Conservation (phyloP, 2,113 vertebrate genomes). For the Otocyon megalotis region DNA sequence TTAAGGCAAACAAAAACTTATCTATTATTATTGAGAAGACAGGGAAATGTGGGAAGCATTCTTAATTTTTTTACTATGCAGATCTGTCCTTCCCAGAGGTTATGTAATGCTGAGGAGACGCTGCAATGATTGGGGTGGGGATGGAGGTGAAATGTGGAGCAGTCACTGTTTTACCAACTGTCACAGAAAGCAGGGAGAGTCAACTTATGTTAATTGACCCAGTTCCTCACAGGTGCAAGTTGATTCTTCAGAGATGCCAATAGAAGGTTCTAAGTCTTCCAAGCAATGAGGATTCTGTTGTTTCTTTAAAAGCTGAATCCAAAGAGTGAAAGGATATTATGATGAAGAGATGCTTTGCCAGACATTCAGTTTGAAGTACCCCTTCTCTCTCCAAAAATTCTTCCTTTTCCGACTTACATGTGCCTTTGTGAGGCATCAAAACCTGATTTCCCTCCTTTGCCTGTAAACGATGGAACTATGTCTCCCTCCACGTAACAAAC, state of each 20-base stretch:
- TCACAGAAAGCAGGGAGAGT: slow-evolving; percentile 40
- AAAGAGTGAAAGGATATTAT: slow-evolving; percentile 24
- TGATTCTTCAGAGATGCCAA: slow-evolving; percentile 4
- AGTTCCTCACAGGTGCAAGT: slow-evolving; percentile 40
- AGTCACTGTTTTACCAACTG: slow-evolving; percentile 7
- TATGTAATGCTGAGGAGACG: background rate
- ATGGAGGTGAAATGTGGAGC: background rate
- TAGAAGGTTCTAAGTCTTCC: slow-evolving; percentile 40
- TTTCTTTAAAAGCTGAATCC: slow-evolving; percentile 51
- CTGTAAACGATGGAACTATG: background rate
- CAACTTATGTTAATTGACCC: slow-evolving; percentile 53
- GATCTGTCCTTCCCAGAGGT: slow-evolving; percentile 4
- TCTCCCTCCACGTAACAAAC: background rate
- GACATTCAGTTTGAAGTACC: slow-evolving; percentile 35
- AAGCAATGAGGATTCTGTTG: slow-evolving; percentile 38
- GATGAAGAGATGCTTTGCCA: slow-evolving; percentile 51
- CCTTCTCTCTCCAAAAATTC: slow-evolving; percentile 29
- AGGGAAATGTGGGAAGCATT: background rate
- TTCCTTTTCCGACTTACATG: background rate
- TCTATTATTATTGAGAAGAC: slow-evolving; percentile 25
- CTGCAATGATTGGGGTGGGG: background rate
- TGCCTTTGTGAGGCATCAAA: background rate
- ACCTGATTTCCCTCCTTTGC: slow-evolving; percentile 17
- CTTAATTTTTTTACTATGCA: background rate
- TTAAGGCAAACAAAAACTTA: slow-evolving; percentile 43